Conservation (phyloP, 1,140 invertebrate genomes). For the Drosophila santomea region DNA sequence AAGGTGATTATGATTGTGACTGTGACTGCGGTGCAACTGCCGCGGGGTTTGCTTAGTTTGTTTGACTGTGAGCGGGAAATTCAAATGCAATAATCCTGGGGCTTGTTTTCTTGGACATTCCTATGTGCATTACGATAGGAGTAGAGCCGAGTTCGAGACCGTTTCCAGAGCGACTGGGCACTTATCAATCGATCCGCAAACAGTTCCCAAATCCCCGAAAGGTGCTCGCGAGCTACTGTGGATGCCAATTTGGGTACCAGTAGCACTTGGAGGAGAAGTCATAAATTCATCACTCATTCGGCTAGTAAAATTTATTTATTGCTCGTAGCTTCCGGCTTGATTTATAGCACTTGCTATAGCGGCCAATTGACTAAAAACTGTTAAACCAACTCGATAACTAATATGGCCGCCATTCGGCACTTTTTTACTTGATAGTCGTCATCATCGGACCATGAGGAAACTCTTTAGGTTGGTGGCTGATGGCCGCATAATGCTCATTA, state of each 20-base stretch:
- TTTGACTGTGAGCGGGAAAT: conserved; percentile 65
- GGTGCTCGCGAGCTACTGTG: conserved; percentile 59
- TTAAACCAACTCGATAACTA: conserved; percentile 52
- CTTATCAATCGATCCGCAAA: conserved; percentile 43
- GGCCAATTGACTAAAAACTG: conserved; percentile 47
- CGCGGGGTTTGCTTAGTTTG: conserved; percentile 49
- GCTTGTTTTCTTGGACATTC: conserved; percentile 77
- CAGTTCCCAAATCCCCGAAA: conserved; percentile 42
- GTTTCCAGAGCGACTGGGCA: conserved; percentile 24
- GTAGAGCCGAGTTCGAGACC: background rate
- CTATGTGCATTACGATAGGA: conserved; percentile 67
- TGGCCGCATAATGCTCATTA: conserved; percentile 63
- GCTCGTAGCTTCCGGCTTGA: conserved; percentile 44
- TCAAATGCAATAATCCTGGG: conserved; percentile 77
- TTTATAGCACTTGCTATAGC: conserved; percentile 59
- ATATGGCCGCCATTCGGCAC: conserved; percentile 43
- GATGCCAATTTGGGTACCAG: conserved; percentile 56
- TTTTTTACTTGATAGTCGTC: conserved; percentile 55
- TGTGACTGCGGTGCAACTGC: conserved; percentile 29
- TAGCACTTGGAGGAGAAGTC: conserved; percentile 54
- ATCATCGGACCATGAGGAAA: conserved; percentile 7
- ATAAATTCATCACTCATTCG: conserved; percentile 79
- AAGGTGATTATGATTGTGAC: conserved; percentile 17
- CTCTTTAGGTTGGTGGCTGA: conserved; percentile 10
- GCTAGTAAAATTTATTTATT: conserved; percentile 37